A percentile compares a stretch with the other conserved stretches of the same genome.
Evolutionary conservation across 2,113 vertebrate genomes (phyloP).

Genomic region (Herpailurus yagouaroundi): DNA sequence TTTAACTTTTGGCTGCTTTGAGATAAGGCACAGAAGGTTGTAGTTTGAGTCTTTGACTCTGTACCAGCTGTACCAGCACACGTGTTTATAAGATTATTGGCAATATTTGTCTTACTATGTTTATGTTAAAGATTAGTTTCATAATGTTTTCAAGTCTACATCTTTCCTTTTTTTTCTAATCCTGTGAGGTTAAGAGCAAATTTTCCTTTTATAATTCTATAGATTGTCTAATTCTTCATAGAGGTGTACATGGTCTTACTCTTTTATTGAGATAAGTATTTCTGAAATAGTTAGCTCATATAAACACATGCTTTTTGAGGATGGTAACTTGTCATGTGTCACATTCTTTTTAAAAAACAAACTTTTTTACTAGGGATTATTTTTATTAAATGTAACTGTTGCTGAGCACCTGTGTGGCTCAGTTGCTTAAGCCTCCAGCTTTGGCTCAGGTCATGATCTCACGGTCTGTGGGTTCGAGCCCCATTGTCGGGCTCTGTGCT

Average conservation of each 20-base stretch:
- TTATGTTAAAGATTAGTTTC: conserved; percentile 37
- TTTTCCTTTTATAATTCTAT: not conserved
- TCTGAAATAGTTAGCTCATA: conserved; percentile 28
- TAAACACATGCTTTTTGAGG: conserved; percentile 9
- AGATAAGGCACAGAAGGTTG: not conserved
- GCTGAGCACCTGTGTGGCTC: no score
- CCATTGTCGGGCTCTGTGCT: no score
- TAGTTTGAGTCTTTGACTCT: not conserved
- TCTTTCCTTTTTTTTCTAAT: not conserved
- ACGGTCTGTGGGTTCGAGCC: no score
- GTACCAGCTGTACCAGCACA: not conserved
- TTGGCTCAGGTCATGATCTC: no score
- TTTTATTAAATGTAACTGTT: conserved; percentile 40
- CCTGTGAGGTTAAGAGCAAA: not conserved
- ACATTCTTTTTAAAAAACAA: conserved; percentile 34
- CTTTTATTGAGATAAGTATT: conserved; percentile 47
- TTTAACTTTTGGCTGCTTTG: conserved; percentile 7
- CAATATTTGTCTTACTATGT: not conserved
- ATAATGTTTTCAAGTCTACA: not conserved
- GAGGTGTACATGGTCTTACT: not conserved
- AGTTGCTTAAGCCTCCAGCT: no score
- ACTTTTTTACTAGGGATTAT: conserved; percentile 2
- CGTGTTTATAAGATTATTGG: not conserved
- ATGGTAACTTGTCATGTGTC: conserved; percentile 6
- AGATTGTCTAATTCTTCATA: conserved; percentile 23